Evolutionary conservation across 2,113 vertebrate genomes (phyloP).

Genomic region (human (Homo sapiens)): GRCh38 chr9:8305001-8305500

Average conservation of each 20-base stretch:
- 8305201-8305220: background rate
- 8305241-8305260: background rate
- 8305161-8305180: background rate
- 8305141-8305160: background rate
- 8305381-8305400: background rate
- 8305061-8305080: no score
- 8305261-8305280: background rate
- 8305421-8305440: background rate
- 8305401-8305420: background rate
- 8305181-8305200: background rate
- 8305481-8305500: no score
- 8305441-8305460: background rate
- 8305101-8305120: background rate
- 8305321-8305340: background rate
- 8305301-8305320: background rate
- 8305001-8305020: background rate
- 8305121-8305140: background rate
- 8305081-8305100: background rate
- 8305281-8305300: background rate
- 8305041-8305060: background rate
- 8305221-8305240: background rate
- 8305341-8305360: background rate
- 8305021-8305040: background rate
- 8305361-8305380: background rate
- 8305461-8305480: background rate